phyloP scores from a whole-genome alignment of 2,888 invertebrate genomes.

The Melangyna quadrimaculata region DNA sequence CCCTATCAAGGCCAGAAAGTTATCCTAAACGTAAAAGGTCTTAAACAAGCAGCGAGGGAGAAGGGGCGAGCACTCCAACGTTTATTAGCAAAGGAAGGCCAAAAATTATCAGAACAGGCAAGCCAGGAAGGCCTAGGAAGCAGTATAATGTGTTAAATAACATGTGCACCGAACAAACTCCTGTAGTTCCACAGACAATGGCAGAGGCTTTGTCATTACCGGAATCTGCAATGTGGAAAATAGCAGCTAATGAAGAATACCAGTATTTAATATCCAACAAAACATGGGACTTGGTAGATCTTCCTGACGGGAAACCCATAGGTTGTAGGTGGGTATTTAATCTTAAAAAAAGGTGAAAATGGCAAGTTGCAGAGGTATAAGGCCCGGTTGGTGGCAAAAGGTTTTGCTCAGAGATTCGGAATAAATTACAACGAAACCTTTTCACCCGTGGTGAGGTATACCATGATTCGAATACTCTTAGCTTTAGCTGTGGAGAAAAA shows the following conservation, averaged over 20 bases:
- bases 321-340: neutral
- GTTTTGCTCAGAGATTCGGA: constrained; percentile 55
- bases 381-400: too few species aligned
- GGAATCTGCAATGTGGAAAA: too few species aligned
- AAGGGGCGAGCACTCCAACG: neutral
- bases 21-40: neutral
- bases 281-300: neutral
- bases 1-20: too few species aligned
- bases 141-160: neutral
- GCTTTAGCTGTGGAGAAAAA: constrained; percentile 68
- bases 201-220: neutral
- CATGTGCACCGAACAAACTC: neutral
- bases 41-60: neutral
- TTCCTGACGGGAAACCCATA: neutral
- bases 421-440: constrained; percentile 64
- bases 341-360: neutral
- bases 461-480: constrained; percentile 63
- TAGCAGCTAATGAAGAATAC: too few species aligned
- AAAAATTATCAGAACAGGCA: neutral
- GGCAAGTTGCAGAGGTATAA: too few species aligned
- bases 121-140: neutral
- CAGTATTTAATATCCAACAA: neutral
- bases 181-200: neutral
- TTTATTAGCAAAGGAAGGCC: neutral
- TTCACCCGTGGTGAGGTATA: constrained; percentile 62